These are phyloP conservation scores for Hydrozoanthus tunicans DNA, from an alignment of 64 coral and sea anemone genomes.

Conservation along the genomic window DNA sequence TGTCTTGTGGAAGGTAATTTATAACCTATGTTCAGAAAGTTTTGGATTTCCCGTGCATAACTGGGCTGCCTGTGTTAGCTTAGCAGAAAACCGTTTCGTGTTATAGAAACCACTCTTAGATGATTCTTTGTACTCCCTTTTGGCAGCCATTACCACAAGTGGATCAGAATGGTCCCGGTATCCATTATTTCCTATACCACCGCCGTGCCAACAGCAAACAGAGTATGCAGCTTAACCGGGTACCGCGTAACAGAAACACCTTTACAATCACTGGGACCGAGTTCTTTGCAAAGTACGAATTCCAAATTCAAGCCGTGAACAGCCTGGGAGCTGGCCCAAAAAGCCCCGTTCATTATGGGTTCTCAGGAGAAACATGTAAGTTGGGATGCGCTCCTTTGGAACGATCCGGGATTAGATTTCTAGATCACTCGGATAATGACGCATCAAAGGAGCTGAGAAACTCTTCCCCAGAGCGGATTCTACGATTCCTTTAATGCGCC, in stretches of 20 bases:
- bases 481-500: no score
- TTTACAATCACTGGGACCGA: conserved; percentile 52
- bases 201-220: conserved; percentile 41
- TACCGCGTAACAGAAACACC: conserved; percentile 44
- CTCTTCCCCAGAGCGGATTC: no score
- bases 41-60: no score
- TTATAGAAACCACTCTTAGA: no score
- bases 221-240: conserved; percentile 44
- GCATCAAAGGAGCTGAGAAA: no score
- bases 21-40: no score
- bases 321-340: conserved; percentile 74
- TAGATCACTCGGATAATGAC: no score
- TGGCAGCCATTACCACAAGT: conserved; percentile 42
- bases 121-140: no score
- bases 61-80: no score
- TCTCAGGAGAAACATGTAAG: conserved; percentile 81
- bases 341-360: conserved; percentile 64
- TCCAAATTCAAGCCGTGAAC: conserved; percentile 87
- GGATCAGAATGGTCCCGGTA: conserved; percentile 76
- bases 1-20: conserved; percentile 30
- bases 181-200: conserved; percentile 84
- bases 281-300: conserved; percentile 70
- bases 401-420: no score
- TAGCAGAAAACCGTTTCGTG: no score
- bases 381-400: neutral